These are phyloP conservation scores for Piprites chloris DNA, from an alignment of 2,113 vertebrate species.

Conservation along the genomic window DNA sequence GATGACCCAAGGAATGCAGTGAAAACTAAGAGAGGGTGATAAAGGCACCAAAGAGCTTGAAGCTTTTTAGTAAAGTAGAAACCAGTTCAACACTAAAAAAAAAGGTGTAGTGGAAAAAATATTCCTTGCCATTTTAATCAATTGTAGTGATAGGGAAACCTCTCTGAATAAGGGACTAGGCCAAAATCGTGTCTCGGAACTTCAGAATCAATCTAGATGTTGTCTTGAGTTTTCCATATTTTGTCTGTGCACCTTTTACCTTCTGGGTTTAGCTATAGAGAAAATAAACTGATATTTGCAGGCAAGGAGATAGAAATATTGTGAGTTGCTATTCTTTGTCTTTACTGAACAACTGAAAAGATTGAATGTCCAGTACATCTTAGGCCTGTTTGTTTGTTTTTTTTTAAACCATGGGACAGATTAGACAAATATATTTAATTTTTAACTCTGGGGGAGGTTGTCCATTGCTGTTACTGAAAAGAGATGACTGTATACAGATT, in stretches of 20 bases:
- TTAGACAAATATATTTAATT: background rate
- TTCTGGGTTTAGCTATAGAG: background rate
- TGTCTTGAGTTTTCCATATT: background rate
- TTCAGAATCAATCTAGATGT: background rate
- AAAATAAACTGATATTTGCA: background rate
- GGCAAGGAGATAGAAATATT: background rate
- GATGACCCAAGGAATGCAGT: slow-evolving; percentile 31
- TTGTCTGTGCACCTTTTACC: background rate
- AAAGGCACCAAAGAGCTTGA: slow-evolving; percentile 30
- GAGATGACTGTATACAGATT: background rate
- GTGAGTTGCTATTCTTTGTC: background rate
- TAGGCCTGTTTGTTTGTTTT: background rate
- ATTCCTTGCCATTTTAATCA: slow-evolving; percentile 11
- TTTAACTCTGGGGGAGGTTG: background rate
- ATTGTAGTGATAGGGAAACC: slow-evolving; percentile 12
- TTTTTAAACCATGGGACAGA: background rate
- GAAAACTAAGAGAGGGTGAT: slow-evolving; percentile 13
- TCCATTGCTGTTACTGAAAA: background rate
- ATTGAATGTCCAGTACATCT: background rate
- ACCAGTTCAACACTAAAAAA: background rate
- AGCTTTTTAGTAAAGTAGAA: slow-evolving; percentile 14
- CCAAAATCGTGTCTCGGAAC: background rate
- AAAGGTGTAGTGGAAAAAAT: background rate
- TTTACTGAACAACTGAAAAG: background rate
- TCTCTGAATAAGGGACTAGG: slow-evolving; percentile 34